Base-by-base conservation (phyloP, 2,797 vertebrate genomes). In the Coranthus polyacanthus region DNA sequence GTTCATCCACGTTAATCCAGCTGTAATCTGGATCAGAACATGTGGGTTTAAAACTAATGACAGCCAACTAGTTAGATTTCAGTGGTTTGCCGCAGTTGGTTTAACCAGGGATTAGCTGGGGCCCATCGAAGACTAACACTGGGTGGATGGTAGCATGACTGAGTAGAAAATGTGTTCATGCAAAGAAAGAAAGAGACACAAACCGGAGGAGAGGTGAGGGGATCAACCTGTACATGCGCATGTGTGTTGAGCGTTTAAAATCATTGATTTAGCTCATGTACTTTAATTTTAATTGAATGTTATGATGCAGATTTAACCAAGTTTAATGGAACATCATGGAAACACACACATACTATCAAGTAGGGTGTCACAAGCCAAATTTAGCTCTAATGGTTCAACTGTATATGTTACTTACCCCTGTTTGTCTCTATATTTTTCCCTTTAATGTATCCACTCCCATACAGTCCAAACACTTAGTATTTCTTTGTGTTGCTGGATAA, bases 1-100 rank as follows among this genome's bases (percentile, higher is more conserved):
- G 78, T 91, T 93, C 87, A 93, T 90, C 90, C 90, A 86, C 72
- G 39, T 89, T 92, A 92, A 93, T 93, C 90, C 91, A 7, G 61
- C 79, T 79, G 73, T 92, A 92, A 93, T 92, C 89, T 90, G 88
- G 88, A 92, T 93, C 84, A 90, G 88, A 90, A 91, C 87, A 82
- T 16, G 72, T 49, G 77, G 88, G 85, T 88, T 91, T 92, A 83
- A 65, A 26, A 55, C 88, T 92, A 92, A 92, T 92, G 91, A 92
- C 89, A 90, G 88, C 90, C 88, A 88, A 88, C 90, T 90, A 91
- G 90, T 91, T 91, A 89, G 87, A 89, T 90, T 90, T 84, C 86
- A 83, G 82, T 11, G 58, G 82, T 88, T 84, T 80, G 41, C 80
- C 20, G 62, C 77, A 51, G 84, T 84, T 39, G 91, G 83, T 90